Percentiles rank a stretch among this genome's conserved stretches.
These are phyloP conservation scores for Bombylius major DNA, from an alignment of 2,888 invertebrate species.

Conservation along the genomic window DNA sequence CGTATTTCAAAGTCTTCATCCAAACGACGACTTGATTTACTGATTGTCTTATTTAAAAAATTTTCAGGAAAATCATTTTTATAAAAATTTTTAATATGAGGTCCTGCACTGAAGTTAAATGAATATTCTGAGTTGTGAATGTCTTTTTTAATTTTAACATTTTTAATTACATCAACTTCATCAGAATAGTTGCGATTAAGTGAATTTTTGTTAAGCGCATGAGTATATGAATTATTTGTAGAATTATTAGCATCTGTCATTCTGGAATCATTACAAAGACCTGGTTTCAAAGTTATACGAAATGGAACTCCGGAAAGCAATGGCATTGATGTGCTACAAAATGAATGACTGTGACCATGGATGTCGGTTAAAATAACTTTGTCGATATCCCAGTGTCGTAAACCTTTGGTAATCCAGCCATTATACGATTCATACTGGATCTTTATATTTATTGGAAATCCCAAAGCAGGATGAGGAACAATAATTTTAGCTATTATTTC, in stretches of 20 bases:
- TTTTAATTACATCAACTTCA: conserved; percentile 25
- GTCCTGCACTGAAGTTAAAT: too few relatives aligned
- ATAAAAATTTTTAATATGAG: too few relatives aligned
- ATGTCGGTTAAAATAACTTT: conserved; percentile 74
- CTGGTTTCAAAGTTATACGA: conserved; percentile 59
- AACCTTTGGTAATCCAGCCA: conserved; percentile 80
- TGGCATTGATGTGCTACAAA: conserved; percentile 63
- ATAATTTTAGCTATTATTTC: conserved; percentile 66
- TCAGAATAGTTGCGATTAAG: conserved; percentile 5
- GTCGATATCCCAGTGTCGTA: conserved; percentile 67
- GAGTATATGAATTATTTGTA: not conserved
- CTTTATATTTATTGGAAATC: conserved; percentile 57
- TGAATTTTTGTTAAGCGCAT: conserved; percentile 6
- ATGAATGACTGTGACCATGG: conserved; percentile 70
- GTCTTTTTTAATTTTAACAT: conserved; percentile 31
- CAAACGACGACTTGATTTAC: too few relatives aligned
- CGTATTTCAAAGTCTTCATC: too few relatives aligned
- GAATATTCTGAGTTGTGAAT: conserved; percentile 27
- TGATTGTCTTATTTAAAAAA: too few relatives aligned
- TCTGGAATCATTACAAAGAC: conserved; percentile 58
- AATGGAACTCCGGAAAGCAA: conserved; percentile 61
- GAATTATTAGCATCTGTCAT: conserved; percentile 9
- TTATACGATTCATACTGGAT: conserved; percentile 78
- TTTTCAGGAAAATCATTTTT: too few relatives aligned
- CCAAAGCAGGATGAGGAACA: conserved; percentile 77